A percentile compares a stretch with the other conserved stretches of the same genome.
Conservation (phyloP, 2,888 invertebrate genomes). For the Anoplius nigerrimus region DNA sequence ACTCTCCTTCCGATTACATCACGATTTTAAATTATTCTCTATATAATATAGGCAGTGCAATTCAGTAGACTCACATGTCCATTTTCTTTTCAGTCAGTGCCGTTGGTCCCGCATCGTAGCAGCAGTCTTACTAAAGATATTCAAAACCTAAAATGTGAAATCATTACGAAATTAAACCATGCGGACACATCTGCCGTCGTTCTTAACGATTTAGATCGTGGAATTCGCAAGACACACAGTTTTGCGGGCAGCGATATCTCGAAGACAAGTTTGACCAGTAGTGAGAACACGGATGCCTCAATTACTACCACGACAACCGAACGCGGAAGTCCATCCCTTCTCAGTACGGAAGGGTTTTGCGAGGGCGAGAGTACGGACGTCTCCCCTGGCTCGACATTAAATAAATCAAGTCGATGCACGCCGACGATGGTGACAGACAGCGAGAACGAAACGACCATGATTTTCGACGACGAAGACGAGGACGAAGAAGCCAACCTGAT, state of each 20-base stretch:
- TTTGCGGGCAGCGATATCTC: slow-evolving; percentile 73
- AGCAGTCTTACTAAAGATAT: slow-evolving; percentile 67
- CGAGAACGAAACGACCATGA: slow-evolving; percentile 59
- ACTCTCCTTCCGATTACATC: neutral
- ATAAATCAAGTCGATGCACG: slow-evolving; percentile 65
- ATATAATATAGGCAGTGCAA: slow-evolving; percentile 4
- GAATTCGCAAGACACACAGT: slow-evolving; percentile 69
- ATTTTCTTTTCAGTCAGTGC: slow-evolving; percentile 32
- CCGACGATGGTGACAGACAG: slow-evolving; percentile 59
- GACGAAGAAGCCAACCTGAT: slow-evolving; percentile 44
- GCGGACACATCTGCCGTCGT: slow-evolving; percentile 30
- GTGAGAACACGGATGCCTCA: slow-evolving; percentile 81
- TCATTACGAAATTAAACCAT: slow-evolving; percentile 65
- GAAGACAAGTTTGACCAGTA: slow-evolving; percentile 80
- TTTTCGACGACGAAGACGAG: slow-evolving; percentile 41
- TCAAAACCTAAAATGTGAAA: slow-evolving; percentile 67
- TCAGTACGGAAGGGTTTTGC: slow-evolving; percentile 72
- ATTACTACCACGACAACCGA: slow-evolving; percentile 82
- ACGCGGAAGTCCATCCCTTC: slow-evolving; percentile 63
- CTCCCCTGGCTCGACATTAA: slow-evolving; percentile 69
- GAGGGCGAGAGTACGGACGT: slow-evolving; percentile 72
- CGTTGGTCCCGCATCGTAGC: slow-evolving; percentile 44
- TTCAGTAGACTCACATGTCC: too few species aligned
- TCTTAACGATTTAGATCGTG: slow-evolving; percentile 45
- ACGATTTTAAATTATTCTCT: neutral